Conservation (phyloP, 2,113 vertebrate species). For the Ondatra zibethicus region DNA sequence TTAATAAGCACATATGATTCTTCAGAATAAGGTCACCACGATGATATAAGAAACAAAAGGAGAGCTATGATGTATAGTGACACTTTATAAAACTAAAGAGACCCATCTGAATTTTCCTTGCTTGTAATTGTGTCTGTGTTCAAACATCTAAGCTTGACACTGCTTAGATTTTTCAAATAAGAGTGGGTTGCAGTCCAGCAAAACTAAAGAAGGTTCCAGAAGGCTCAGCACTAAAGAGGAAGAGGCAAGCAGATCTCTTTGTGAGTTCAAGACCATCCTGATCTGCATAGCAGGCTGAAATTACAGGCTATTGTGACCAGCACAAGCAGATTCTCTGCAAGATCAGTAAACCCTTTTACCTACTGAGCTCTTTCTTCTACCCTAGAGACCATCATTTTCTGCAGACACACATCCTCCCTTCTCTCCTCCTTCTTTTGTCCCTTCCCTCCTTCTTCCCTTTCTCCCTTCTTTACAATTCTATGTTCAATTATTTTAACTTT, state of each 20-base stretch:
- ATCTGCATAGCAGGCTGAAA: not conserved
- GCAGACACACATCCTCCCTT: not conserved
- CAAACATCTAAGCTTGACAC: slow-evolving; percentile 12
- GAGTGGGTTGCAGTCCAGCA: not conserved
- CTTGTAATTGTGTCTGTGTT: not conserved
- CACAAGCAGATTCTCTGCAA: not conserved
- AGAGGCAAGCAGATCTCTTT: not conserved
- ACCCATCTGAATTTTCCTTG: not conserved
- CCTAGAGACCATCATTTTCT: not conserved
- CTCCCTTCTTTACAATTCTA: not conserved
- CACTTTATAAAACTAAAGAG: slow-evolving; percentile 5
- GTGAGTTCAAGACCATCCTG: not conserved
- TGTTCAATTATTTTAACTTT: slow-evolving; percentile 20
- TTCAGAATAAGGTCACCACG: slow-evolving; percentile 43
- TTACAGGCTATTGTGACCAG: not conserved
- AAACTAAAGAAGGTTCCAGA: not conserved
- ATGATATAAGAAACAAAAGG: slow-evolving; percentile 51
- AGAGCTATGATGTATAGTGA: not conserved
- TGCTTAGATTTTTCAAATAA: slow-evolving; percentile 1
- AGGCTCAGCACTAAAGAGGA: not conserved
- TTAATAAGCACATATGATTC: slow-evolving; percentile 60
- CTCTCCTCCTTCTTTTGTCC: not conserved
- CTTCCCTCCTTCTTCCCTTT: not conserved
- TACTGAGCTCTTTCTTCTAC: not conserved
- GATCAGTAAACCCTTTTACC: not conserved